Evolutionary conservation across 2,797 vertebrate species (phyloP), one percentile per base, ranked within the genome.

Genomic region (Phalanger gymnotis): DNA sequence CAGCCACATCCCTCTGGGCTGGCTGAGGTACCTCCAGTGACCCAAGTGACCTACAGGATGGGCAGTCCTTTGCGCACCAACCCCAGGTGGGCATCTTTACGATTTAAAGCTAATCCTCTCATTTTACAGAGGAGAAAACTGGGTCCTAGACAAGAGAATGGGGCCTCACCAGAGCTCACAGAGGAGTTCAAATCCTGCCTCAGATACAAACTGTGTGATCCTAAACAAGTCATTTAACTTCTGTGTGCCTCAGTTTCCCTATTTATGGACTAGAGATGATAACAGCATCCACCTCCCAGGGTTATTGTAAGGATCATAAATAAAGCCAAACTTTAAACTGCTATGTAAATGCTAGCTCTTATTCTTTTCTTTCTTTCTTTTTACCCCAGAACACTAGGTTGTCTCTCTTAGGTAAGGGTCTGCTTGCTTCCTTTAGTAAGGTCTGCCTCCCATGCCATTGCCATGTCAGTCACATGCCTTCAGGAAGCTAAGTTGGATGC

Each of bases 1-100:
- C 51, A 54, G 40, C 14, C 47, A 11, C 0, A 0, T 90, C 53
- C 31, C 92, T 54, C 90, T 53, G 91, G 90, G 61, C 90, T 56
- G 91, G 93, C 90, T 27, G 5, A 61, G 93, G 94, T 92, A 73
- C 73, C 40, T 61, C n/a, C 53, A 54, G 87, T 92, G 92, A 95
- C 90, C 92, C 53, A 52, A 25, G 87, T 55, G 94, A 73, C 95
- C 22, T 52, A 90, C 55, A 40, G 92, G 93, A 53, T 16, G 31
- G 1, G 31, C 19, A 25, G 30, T n/a, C 54, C 92, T 54, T 13
- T 40, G n/a, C 92, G 58, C 51, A 81, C 31, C 34, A 61, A 0
- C 55, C 40, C 22, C 73, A 81, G 66, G 16, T 1, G 5, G 66
- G n/a, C 0, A 6, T 2, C 13, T 19, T 54, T n/a, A 58, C 54